These are phyloP conservation scores for Heliconius aoede DNA, from an alignment of 2,888 invertebrate genomes.

Conservation along the genomic window DNA sequence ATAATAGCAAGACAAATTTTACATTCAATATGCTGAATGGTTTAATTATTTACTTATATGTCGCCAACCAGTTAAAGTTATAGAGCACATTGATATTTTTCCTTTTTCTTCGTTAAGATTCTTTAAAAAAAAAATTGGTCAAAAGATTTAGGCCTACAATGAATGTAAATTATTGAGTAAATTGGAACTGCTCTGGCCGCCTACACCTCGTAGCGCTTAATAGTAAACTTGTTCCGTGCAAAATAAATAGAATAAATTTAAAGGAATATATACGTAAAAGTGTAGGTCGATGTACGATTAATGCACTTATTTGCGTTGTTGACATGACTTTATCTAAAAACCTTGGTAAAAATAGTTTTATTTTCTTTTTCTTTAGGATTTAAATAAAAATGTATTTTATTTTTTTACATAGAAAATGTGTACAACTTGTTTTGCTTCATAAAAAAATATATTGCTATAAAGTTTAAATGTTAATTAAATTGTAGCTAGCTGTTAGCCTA, in stretches of 20 bases:
- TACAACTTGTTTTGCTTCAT: too few relatives aligned
- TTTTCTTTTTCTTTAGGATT: not conserved
- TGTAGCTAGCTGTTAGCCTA: too few relatives aligned
- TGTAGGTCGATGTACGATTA: conserved; percentile 26
- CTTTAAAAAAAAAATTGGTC: conserved; percentile 37
- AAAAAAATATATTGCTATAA: too few relatives aligned
- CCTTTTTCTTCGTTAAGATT: conserved; percentile 17
- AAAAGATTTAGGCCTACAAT: conserved; percentile 42
- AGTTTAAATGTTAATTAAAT: too few relatives aligned
- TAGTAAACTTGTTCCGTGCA: conserved; percentile 41
- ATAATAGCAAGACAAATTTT: not conserved
- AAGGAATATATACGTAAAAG: conserved; percentile 41
- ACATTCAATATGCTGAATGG: not conserved
- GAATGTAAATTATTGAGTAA: conserved; percentile 49
- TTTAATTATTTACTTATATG: not conserved
- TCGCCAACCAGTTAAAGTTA: conserved; percentile 17
- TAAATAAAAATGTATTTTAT: too few relatives aligned
- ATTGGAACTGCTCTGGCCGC: conserved; percentile 29
- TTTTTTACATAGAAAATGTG: too few relatives aligned
- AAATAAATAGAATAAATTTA: conserved; percentile 32
- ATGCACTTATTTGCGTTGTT: not conserved
- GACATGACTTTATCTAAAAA: not conserved
- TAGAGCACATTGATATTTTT: conserved; percentile 18
- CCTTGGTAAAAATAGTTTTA: not conserved
- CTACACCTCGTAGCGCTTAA: conserved; percentile 43